Conservation (phyloP, 2,888 invertebrate species). For the Augiades crinisus region DNA sequence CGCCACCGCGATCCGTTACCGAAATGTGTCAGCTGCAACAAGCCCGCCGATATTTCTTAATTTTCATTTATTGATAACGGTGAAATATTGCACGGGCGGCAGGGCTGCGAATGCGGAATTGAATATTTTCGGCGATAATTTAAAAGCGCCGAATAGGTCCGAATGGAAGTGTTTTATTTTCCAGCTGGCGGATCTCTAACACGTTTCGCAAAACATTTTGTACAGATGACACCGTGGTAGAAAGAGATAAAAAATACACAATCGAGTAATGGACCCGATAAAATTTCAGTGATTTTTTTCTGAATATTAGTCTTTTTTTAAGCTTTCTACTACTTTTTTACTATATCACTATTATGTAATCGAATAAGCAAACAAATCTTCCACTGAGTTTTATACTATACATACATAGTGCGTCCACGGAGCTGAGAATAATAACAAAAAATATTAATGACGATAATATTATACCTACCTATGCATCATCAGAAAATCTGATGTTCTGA, state of each 20-base stretch:
- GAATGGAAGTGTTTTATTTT: neutral
- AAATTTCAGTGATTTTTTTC: too few species aligned
- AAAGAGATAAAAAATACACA: too few species aligned
- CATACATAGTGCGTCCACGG: too few species aligned
- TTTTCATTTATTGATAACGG: slow-evolving; percentile 34
- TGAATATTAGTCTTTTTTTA: too few species aligned
- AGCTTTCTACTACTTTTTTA: too few species aligned
- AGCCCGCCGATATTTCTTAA: slow-evolving; percentile 33
- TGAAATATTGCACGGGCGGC: slow-evolving; percentile 17
- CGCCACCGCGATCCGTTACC: slow-evolving; percentile 51
- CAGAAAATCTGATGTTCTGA: neutral
- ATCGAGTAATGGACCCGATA: too few species aligned
- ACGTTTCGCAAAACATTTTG: neutral
- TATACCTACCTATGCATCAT: neutral
- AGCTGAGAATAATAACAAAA: neutral
- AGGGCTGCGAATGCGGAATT: slow-evolving; percentile 3
- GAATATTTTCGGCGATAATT: slow-evolving; percentile 9
- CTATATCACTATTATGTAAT: too few species aligned
- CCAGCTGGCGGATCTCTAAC: neutral
- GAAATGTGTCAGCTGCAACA: slow-evolving; percentile 52
- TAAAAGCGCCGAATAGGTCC: neutral
- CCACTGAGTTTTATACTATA: too few species aligned
- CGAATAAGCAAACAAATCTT: too few species aligned
- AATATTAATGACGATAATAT: neutral
- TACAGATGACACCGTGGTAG: too few species aligned